Base-by-base conservation (phyloP, 2,888 invertebrate genomes). In the Ornithoptera priamus region DNA sequence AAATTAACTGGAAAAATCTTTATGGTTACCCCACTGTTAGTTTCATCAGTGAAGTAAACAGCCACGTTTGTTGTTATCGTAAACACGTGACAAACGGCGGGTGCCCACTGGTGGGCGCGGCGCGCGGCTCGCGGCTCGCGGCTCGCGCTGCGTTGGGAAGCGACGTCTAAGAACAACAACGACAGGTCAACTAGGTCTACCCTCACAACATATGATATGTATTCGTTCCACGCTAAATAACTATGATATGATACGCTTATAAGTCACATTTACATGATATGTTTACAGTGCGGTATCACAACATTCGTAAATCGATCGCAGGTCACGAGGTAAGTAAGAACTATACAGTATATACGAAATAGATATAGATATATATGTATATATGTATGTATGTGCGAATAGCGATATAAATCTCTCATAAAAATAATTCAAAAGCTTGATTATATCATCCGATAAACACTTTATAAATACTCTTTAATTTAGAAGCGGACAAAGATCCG, bases 151-250 rank as follows among this genome's bases (percentile, higher is more conserved):
- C 10, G 81, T 81, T 80, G 83, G 82, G 78, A 80, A 84, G 83
- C 84, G 81, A 78, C 85, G 82, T 78, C 84, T 85, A 85, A 88
- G 87, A 89, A 90, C 91, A 91, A 91, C 90, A 91, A 90, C 87
- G 81, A 88, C 84, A 22, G 22, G 22, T 22, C 1, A 75, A 82
- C 87, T 89, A 82, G 78, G 50, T 72, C 89, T 90, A 91, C 88
- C 57, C 87, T 89, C 89, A 89, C 67, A 70, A 72, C 81, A 80
- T 74, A 57, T 83, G 83, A 84, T 83, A 84, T 82, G 83, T 82
- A 78, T 80, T 73, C 75, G 76, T 79, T 79, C 71, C 78, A 77
- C 75, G 74, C 77, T 78, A 77, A 20, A 74, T 69, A 71, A 71
- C 77, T 76, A 77, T 72, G 75, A 77, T 81, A 82, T 71, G 71